Percentiles rank a stretch among this genome's conserved stretches.
Evolutionary conservation across 2,888 invertebrate species (phyloP).

Genomic region (Limulus polyphemus): DNA sequence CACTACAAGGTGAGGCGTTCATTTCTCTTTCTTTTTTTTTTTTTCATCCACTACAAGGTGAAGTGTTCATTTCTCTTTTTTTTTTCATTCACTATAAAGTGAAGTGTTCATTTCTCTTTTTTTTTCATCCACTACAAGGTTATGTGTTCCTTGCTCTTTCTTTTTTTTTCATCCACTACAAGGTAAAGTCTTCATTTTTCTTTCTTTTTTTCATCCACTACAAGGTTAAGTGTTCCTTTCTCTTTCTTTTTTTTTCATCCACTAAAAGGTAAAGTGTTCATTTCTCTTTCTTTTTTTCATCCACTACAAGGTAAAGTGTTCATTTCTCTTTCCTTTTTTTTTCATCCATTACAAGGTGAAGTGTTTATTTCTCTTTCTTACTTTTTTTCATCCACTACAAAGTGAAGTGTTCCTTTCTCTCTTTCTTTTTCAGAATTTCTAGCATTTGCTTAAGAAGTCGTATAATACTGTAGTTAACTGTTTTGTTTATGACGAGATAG

Average conservation of each 20-base stretch:
- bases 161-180: constrained; percentile 58
- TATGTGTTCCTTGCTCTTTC: constrained; percentile 8
- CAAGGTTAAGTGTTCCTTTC: constrained; percentile 41
- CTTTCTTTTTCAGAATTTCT: no score
- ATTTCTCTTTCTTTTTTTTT: no score
- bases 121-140: constrained; percentile 58
- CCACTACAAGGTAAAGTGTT: constrained; percentile 54
- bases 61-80: constrained; percentile 2
- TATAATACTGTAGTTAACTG: no score
- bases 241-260: constrained; percentile 41
- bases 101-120: constrained; percentile 8
- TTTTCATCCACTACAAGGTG: constrained; percentile 71
- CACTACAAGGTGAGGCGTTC: constrained; percentile 54
- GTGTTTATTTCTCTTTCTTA: no score
- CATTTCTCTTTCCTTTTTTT: no score
- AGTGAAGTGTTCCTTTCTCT: constrained; percentile 30
- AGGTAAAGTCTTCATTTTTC: constrained; percentile 37
- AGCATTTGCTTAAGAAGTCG: no score
- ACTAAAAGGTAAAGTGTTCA: constrained; percentile 51
- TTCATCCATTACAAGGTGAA: constrained; percentile 65
- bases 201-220: constrained; percentile 51
- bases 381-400: constrained; percentile 66
- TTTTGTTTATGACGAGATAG: no score
- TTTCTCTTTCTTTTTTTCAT: constrained; percentile 32
- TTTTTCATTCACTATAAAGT: constrained; percentile 59